Evolutionary conservation across 2,113 vertebrate species (phyloP).

Genomic region (Narcine bancroftii): DNA sequence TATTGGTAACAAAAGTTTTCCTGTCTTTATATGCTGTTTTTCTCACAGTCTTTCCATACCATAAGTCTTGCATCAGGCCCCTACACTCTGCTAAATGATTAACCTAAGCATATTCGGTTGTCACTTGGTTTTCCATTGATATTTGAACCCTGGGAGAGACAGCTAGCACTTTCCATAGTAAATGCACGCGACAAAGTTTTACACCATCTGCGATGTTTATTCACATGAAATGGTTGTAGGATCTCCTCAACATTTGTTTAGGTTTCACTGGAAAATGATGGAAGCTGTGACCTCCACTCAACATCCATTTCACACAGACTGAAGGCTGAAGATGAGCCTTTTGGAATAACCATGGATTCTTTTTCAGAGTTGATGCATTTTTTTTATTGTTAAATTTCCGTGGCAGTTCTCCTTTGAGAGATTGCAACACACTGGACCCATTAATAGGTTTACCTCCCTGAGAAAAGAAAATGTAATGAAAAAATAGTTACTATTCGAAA

Average conservation of each 20-base stretch:
- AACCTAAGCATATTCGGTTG: not conserved
- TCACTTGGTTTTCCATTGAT: not conserved
- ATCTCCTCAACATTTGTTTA: no score
- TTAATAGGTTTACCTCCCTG: not conserved
- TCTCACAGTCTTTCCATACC: not conserved
- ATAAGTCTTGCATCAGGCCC: not conserved
- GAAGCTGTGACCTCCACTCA: not conserved
- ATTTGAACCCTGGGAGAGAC: no score
- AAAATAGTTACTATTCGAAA: not conserved
- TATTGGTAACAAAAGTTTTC: not conserved
- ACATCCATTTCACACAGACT: not conserved
- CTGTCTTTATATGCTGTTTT: not conserved
- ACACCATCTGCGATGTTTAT: not conserved
- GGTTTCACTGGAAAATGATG: not conserved
- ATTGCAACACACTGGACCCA: no score
- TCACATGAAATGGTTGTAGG: no score
- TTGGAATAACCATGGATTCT: no score
- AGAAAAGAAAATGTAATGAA: not conserved
- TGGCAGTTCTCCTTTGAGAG: not conserved
- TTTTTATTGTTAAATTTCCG: no score
- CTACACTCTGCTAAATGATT: not conserved
- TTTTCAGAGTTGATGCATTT: slow-evolving; percentile 1
- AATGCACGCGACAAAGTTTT: not conserved
- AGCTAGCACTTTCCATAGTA: not conserved
- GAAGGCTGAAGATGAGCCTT: no score